A percentile compares a stretch with the other conserved stretches of the same genome.
Evolutionary conservation across 2,797 vertebrate species (phyloP).

Genomic region (Phalloptychus januarius): DNA sequence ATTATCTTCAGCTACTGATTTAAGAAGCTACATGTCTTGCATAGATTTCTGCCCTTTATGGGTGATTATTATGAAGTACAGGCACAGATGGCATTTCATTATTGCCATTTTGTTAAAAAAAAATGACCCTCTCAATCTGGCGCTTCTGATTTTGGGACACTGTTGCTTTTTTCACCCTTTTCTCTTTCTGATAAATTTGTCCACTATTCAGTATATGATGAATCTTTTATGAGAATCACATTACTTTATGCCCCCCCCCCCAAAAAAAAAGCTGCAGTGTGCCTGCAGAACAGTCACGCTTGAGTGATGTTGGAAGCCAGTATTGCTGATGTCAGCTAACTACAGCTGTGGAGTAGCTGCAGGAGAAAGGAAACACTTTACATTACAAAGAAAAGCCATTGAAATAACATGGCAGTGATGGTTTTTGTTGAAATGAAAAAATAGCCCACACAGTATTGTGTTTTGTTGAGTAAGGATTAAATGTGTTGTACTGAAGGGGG

Average conservation of each 20-base stretch:
- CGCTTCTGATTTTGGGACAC: not conserved
- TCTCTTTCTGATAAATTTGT: not conserved
- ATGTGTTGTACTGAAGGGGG: not conserved
- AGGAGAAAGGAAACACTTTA: conserved; percentile 30
- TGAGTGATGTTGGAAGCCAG: conserved; percentile 53
- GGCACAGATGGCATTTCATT: conserved; percentile 36
- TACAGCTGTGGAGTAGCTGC: conserved; percentile 44
- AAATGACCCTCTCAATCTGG: conserved; percentile 1
- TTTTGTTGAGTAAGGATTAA: not conserved
- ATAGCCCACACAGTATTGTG: not conserved
- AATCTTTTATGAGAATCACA: conserved; percentile 8
- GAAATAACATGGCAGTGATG: not conserved
- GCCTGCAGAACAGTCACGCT: conserved; percentile 70
- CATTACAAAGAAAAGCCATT: conserved; percentile 13
- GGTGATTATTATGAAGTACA: conserved; percentile 23
- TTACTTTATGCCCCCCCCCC: conserved; percentile 8
- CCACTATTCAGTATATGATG: not conserved
- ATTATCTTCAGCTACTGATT: not conserved
- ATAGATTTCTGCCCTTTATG: conserved; percentile 17
- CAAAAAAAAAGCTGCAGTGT: conserved; percentile 51
- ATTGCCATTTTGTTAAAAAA: not conserved
- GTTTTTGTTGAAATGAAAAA: not conserved
- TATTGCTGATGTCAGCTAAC: conserved; percentile 70
- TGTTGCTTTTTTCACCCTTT: not conserved
- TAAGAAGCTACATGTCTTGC: not conserved